Conservation (phyloP, 1,140 invertebrate genomes). For the Harpegnathos saltator region DNA sequence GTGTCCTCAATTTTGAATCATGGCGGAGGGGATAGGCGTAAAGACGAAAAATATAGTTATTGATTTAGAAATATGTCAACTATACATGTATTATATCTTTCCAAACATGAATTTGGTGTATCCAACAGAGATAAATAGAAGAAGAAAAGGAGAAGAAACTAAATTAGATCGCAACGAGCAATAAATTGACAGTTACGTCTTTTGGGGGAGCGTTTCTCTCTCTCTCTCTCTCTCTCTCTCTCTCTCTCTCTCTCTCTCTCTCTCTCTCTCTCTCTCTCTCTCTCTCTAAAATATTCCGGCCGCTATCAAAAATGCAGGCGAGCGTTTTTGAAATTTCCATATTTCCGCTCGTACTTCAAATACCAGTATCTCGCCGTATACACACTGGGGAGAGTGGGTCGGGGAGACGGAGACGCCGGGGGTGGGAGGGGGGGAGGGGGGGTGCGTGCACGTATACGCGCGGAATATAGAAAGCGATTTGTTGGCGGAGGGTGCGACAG, state of each 20-base stretch:
- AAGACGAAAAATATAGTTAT: too few species aligned
- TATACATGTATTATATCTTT: too few species aligned
- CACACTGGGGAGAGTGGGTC: constrained; percentile 25
- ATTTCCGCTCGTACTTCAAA: constrained; percentile 36
- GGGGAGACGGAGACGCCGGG: too few species aligned
- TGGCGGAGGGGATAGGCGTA: neutral
- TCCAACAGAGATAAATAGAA: neutral
- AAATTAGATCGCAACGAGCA: constrained; percentile 31
- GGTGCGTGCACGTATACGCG: constrained; percentile 53
- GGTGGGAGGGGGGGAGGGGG: neutral
- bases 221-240: too few species aligned
- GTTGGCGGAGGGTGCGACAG: constrained; percentile 39
- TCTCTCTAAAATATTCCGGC: constrained; percentile 53
- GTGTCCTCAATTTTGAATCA: neutral
- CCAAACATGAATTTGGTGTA: too few species aligned
- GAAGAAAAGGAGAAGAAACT: neutral
- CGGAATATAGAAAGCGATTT: constrained; percentile 65
- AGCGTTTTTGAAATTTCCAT: constrained; percentile 58
- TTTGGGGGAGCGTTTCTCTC: constrained; percentile 17
- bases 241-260: too few species aligned
- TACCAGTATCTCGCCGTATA: constrained; percentile 56
- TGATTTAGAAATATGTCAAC: too few species aligned
- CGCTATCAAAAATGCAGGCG: constrained; percentile 58
- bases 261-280: too few species aligned
- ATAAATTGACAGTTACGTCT: constrained; percentile 57